Evolutionary conservation across 2,113 vertebrate species (phyloP), one percentile per base, ranked within the genome.

Genomic region (Clarias batrachus): DNA sequence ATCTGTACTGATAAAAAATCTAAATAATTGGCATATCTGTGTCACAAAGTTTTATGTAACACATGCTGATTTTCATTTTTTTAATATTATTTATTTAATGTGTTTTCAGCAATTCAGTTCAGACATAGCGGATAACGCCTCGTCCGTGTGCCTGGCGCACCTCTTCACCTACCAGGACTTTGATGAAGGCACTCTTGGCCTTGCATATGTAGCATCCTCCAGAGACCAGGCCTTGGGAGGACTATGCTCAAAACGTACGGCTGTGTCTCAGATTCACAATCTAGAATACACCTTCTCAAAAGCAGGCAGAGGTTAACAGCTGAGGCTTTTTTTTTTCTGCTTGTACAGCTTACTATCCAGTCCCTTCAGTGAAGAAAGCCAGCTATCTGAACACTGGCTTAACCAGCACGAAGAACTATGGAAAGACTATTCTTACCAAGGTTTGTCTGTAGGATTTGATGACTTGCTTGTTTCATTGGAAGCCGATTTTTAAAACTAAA

Each of bases 121-220:
- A 57, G 98, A 99, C 93, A 97, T 99, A 78, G 97, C 98, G 7
- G 96, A 96, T 78, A 97, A 96, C 71, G 97, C 98, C 48, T 97
- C 97, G 82, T 91, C 90, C 0, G 98, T 98, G 88, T 99, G 98
- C 93, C 96, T 99, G 80, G 98, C 98, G 71, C 98, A 99, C 91
- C 96, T 99, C 81, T 99, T 99, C 93, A 99, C 98, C 0, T 99
- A 99, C 88, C 98, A 99, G 93, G 98, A 99, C 91, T 99, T 99
- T 90, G 97, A 97, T 62, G 96, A 98, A 95, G 98, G 98, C 76
- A 99, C 98, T 0, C 95, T 99, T 83, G 98, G 98, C 27, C 90
- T 99, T 68, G 98, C 98, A 19, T 99, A 99, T 0, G 98, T 99
- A 68, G 98, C 97, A 60, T 98, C 98, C 65, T 96, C 97, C 87